These are phyloP conservation scores for Furnarius figulus DNA, from an alignment of 2,113 vertebrate genomes.

Conservation along the genomic window DNA sequence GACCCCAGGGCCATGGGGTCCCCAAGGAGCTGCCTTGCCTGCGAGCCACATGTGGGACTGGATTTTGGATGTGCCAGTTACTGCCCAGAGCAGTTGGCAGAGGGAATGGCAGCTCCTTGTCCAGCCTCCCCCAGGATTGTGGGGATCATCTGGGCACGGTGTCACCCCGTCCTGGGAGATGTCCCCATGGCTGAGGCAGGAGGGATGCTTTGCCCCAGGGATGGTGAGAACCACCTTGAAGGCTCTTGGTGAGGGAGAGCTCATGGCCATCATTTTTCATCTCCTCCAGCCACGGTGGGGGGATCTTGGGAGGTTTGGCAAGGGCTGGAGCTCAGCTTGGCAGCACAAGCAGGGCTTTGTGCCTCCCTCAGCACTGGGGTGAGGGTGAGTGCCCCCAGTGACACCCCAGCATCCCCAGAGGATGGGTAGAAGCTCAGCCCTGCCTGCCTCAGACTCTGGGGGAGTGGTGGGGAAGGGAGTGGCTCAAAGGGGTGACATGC, in stretches of 20 bases:
- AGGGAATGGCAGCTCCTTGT: neutral
- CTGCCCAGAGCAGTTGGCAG: rapidly evolving
- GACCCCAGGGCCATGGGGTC: rapidly evolving
- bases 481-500: neutral
- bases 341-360: conserved; percentile 50
- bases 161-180: rapidly evolving
- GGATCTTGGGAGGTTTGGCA: conserved; percentile 40
- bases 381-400: rapidly evolving
- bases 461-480: neutral
- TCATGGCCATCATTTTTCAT: neutral
- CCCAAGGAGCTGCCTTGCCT: rapidly evolving
- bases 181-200: rapidly evolving
- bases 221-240: rapidly evolving
- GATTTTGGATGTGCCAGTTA: neutral
- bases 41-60: rapidly evolving
- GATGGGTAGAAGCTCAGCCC: neutral
- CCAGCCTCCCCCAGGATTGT: neutral
- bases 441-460: neutral
- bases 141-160: rapidly evolving
- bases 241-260: rapidly evolving
- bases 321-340: conserved; percentile 51
- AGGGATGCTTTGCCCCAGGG: neutral
- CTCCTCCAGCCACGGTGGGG: neutral
- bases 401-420: neutral
- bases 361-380: neutral